Evolutionary conservation across 2,888 invertebrate genomes (phyloP).

Genomic region (Noctua pronuba): DNA sequence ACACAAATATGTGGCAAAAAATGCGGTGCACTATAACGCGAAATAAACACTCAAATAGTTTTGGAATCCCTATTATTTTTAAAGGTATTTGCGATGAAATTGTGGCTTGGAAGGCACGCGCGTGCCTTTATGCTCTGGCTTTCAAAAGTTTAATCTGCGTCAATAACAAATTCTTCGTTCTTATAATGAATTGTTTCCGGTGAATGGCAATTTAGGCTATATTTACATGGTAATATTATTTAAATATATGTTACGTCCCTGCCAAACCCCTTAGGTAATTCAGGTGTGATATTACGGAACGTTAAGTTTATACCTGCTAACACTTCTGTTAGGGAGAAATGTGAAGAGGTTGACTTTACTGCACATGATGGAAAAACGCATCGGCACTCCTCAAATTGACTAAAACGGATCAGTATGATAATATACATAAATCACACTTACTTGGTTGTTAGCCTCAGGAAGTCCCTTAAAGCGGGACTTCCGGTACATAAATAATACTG

Average conservation of each 20-base stretch:
- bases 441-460: slow-evolving; percentile 50
- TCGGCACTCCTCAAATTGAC: slow-evolving; percentile 36
- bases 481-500: slow-evolving; percentile 49
- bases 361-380: slow-evolving; percentile 41
- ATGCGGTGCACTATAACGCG: too few relatives aligned
- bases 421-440: slow-evolving; percentile 45
- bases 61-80: too few relatives aligned
- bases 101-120: too few relatives aligned
- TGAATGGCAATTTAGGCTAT: too few relatives aligned
- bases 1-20: too few relatives aligned
- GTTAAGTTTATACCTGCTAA: slow-evolving; percentile 34
- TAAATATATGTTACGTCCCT: not conserved
- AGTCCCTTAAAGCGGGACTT: slow-evolving; percentile 70
- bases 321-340: not conserved
- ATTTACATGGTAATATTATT: not conserved
- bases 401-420: slow-evolving; percentile 43
- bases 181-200: too few relatives aligned
- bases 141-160: too few relatives aligned
- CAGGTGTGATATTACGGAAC: not conserved
- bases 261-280: rapidly evolving
- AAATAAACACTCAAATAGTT: too few relatives aligned
- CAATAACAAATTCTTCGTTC: not conserved
- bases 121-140: too few relatives aligned
- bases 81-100: too few relatives aligned
- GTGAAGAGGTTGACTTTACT: slow-evolving; percentile 9